These are phyloP conservation scores for Stenopsyche tienmushanensis DNA, from an alignment of 1,140 invertebrate species.

Conservation along the genomic window DNA sequence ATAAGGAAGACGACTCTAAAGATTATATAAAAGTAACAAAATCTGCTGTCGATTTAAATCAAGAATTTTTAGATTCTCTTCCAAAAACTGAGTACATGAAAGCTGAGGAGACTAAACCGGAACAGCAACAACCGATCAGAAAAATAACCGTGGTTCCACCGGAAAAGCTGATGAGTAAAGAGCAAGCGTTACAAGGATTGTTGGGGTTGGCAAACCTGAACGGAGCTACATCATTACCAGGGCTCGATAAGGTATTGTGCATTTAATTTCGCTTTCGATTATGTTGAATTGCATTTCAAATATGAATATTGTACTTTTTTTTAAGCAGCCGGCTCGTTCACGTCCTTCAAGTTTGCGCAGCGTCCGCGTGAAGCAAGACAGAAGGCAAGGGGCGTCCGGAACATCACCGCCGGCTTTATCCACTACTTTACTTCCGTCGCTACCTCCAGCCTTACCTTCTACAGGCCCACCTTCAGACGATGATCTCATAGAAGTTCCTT, in stretches of 20 bases:
- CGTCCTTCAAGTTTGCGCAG: conserved; percentile 60
- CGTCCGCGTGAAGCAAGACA: conserved; percentile 62
- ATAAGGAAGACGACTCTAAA: conserved; percentile 17
- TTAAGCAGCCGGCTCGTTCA: conserved; percentile 48
- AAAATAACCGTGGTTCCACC: conserved; percentile 46
- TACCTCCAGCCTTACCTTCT: conserved; percentile 41
- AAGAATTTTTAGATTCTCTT: conserved; percentile 51
- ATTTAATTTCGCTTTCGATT: not conserved
- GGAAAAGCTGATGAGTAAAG: conserved; percentile 45
- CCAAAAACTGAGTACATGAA: conserved; percentile 35
- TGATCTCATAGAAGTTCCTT: conserved; percentile 54
- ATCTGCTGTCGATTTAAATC: conserved; percentile 50
- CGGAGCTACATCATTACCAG: conserved; percentile 1
- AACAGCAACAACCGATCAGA: conserved; percentile 27
- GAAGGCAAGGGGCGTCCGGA: conserved; percentile 44
- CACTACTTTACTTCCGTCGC: conserved; percentile 6
- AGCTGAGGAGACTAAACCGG: not conserved
- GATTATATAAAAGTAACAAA: conserved; percentile 45
- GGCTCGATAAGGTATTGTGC: conserved; percentile 12
- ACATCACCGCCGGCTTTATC: conserved; percentile 13
- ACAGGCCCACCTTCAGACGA: conserved; percentile 43
- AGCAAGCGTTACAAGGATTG: conserved; percentile 33
- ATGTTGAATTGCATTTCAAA: not conserved
- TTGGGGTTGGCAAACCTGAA: conserved; percentile 7
- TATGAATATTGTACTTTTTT: conserved; percentile 13